A percentile compares a stretch with the other conserved stretches of the same genome.
phyloP scores from a whole-genome alignment of 1,140 invertebrate species.

The Capitella teleta region DNA sequence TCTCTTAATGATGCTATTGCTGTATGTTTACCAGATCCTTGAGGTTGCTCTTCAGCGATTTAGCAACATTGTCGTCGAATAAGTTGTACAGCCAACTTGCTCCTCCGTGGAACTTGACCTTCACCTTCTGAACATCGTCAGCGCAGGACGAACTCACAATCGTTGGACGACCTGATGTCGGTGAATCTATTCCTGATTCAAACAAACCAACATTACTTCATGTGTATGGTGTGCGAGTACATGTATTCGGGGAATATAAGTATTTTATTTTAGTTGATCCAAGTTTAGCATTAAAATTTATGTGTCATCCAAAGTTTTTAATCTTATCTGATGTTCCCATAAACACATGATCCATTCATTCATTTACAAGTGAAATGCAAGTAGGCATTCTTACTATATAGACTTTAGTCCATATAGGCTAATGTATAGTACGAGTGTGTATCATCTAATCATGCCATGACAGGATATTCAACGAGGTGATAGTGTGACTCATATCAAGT shows the following conservation, averaged over 20 bases:
- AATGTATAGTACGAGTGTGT: too few species aligned
- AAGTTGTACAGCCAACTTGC: conserved; percentile 11
- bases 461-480: too few species aligned
- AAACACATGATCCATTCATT: too few species aligned
- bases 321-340: too few species aligned
- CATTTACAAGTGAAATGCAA: too few species aligned
- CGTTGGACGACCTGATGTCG: conserved; percentile 2
- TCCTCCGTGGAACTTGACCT: conserved; percentile 6
- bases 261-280: background rate
- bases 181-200: conserved; percentile 5
- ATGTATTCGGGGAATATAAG: background rate
- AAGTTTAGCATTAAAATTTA: background rate
- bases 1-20: too few species aligned
- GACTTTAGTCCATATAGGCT: too few species aligned
- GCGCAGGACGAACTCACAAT: background rate
- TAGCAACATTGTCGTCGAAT: background rate
- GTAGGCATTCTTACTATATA: too few species aligned
- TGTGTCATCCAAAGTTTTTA: background rate
- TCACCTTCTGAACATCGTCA: background rate
- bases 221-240: background rate
- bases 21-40: too few species aligned
- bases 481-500: too few species aligned
- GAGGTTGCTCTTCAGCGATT: background rate
- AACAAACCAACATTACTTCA: background rate
- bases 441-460: too few species aligned